phyloP scores from a whole-genome alignment of 2,888 invertebrate genomes.

The Erebia epiphron region DNA sequence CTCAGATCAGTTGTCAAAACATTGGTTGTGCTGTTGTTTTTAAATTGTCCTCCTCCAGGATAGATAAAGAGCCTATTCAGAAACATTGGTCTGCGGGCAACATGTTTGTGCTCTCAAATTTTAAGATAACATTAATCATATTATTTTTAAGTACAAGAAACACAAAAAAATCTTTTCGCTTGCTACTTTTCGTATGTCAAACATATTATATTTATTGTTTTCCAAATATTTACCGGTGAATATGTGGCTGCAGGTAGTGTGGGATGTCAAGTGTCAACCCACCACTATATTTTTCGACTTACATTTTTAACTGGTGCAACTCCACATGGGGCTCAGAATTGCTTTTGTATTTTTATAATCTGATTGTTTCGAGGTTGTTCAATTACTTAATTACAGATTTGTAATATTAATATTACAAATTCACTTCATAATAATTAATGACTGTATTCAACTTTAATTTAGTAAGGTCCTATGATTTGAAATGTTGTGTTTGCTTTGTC shows the following conservation, averaged over 20 bases:
- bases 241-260: conserved; percentile 38
- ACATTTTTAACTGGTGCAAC: conserved; percentile 68
- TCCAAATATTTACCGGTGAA: conserved; percentile 3
- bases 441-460: not conserved
- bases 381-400: conserved; percentile 38
- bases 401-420: conserved; percentile 24
- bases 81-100: no score
- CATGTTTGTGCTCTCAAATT: no score
- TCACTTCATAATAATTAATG: not conserved
- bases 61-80: no score
- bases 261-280: conserved; percentile 51
- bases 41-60: no score
- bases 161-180: no score
- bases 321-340: conserved; percentile 65
- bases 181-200: not conserved
- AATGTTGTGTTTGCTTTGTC: conserved; percentile 33
- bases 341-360: conserved; percentile 83
- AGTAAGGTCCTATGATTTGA: conserved; percentile 18
- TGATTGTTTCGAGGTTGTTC: conserved; percentile 51
- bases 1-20: not conserved
- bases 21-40: not conserved
- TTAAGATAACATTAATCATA: no score
- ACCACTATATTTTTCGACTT: conserved; percentile 77
- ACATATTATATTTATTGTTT: not conserved
- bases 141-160: no score